These are phyloP conservation scores for Emys orbicularis DNA, from an alignment of 2,797 vertebrate species.

Conservation along the genomic window DNA sequence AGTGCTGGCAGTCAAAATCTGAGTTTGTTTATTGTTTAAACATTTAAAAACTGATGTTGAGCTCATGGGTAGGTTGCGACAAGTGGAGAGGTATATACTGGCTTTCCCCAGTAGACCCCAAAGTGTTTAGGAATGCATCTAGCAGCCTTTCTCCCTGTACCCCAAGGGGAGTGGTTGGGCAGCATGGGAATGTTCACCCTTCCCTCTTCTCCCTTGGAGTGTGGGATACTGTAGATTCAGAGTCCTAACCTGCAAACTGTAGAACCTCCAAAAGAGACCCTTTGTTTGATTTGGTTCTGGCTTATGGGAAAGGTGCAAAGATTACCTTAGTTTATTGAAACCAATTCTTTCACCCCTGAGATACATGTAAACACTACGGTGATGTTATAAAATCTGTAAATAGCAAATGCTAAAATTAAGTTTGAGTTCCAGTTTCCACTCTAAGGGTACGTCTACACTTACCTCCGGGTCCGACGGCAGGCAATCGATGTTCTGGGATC, in stretches of 20 bases:
- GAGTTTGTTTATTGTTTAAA: neutral
- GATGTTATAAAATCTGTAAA: neutral
- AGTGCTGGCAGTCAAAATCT: neutral
- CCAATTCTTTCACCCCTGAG: neutral
- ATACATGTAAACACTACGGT: neutral
- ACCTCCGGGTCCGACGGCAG: too few species aligned
- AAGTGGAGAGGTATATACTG: neutral
- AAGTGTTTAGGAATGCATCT: neutral
- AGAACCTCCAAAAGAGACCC: neutral
- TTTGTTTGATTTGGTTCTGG: neutral
- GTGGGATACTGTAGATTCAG: neutral
- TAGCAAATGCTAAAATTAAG: neutral
- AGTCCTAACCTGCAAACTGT: neutral
- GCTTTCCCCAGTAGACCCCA: neutral
- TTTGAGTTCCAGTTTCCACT: neutral
- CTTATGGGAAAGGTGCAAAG: neutral
- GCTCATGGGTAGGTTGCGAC: neutral
- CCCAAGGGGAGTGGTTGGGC: neutral
- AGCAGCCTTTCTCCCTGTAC: neutral
- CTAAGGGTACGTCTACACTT: too few species aligned
- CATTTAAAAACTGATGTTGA: neutral
- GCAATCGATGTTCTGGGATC: too few species aligned
- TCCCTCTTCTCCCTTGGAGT: neutral
- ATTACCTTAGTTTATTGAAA: neutral
- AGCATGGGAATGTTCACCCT: neutral